Base-by-base conservation (phyloP, 2,797 vertebrate genomes). In the Botia kubotai region DNA sequence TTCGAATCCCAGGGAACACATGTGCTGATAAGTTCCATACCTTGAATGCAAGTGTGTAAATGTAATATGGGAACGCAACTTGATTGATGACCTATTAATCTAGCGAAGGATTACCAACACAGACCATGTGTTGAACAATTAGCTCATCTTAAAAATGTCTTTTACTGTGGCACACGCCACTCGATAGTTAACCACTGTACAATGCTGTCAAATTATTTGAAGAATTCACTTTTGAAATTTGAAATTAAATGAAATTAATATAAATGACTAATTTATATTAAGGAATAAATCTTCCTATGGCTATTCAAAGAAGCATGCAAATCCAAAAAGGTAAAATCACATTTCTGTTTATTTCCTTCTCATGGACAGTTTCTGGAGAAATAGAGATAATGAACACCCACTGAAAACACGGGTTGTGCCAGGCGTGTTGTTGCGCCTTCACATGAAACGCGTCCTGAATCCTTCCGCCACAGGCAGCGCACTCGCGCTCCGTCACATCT, bases 331-430 rank as follows among this genome's bases (percentile, higher is more conserved):
- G 7, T 43, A 43, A 43, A 0, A 43, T 29, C 0, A 0, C 12
- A 5, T 16, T 65, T 67, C n/a, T n/a, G n/a, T n/a, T n/a, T n/a
- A n/a, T 23, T 11, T 10, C 10, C 7, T 46, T 8, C 1, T 46
- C 7, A 46, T 10, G 43, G 1, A 13, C 3, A 63, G 57, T 50
- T 36, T 60, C 33, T 39, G 4, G 55, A 70, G 17, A 58, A 26
- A 16, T 46, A 5, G 39, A 26, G 19, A 8, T 39, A 8, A 62
- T 65, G 7, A 72, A 53, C 33, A 95, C 97, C 92, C 93, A 98
- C 97, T 95, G 94, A 88, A 98, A 98, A 84, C 97, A 98, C 86
- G 95, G 89, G 65, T 92, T 88, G 82, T 98, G 97, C 97, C 97
- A 98, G 68, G 93, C 93, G 86, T 97, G 96, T 0, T 92, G 95